A percentile compares a stretch with the other conserved stretches of the same genome.
phyloP scores from a whole-genome alignment of 2,113 vertebrate species.

The Saccopteryx bilineata region DNA sequence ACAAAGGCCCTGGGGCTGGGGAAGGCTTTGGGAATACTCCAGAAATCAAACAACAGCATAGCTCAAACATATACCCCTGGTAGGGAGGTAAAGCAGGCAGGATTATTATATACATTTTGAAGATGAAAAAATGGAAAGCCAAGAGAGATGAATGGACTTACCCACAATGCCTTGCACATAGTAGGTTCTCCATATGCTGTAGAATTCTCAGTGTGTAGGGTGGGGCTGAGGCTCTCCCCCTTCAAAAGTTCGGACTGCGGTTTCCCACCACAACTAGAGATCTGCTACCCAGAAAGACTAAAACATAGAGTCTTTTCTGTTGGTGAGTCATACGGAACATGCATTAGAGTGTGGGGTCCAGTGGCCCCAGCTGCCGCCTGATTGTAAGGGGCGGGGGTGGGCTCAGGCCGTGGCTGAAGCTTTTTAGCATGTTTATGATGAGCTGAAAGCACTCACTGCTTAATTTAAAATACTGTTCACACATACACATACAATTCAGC shows the following conservation, averaged over 20 bases:
- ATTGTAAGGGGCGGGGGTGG: constrained; percentile 75
- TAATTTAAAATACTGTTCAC: constrained; percentile 83
- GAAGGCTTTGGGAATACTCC: constrained; percentile 28
- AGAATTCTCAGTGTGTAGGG: constrained; percentile 64
- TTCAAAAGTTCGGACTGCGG: constrained; percentile 73
- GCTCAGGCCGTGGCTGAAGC: constrained; percentile 73
- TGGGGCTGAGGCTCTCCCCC: constrained; percentile 33
- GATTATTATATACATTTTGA: constrained; percentile 39
- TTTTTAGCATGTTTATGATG: constrained; percentile 86
- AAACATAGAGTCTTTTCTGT: constrained; percentile 73
- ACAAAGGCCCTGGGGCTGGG: constrained; percentile 72
- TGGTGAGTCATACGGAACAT: constrained; percentile 80
- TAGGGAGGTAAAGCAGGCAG: constrained; percentile 42
- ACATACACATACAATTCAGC: constrained; percentile 81
- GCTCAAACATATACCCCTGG: neutral
- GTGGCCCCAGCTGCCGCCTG: constrained; percentile 80
- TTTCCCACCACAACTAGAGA: constrained; percentile 77
- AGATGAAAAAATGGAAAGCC: constrained; percentile 63
- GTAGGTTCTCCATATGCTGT: constrained; percentile 72
- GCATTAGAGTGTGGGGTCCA: constrained; percentile 79
- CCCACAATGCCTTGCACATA: constrained; percentile 76
- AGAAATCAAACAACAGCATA: constrained; percentile 39
- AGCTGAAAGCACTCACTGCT: constrained; percentile 82
- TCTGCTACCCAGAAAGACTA: constrained; percentile 78
- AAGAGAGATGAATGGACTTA: constrained; percentile 75